Conservation (phyloP, 2,888 invertebrate genomes). For the Neocrepidodera transversa region DNA sequence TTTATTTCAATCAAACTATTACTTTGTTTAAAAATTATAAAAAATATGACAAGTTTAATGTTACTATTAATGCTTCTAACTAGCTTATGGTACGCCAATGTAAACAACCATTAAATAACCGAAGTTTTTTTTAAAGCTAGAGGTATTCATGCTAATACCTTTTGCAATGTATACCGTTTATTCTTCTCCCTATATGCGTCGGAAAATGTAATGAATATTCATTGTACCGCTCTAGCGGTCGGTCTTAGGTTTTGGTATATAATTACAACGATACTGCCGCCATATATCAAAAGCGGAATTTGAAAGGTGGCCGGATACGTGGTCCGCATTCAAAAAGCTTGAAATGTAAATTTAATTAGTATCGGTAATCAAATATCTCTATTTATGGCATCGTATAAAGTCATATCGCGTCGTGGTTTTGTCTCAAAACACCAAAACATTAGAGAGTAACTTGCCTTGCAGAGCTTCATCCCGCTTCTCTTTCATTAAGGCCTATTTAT, state of each 20-base stretch:
- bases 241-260: conserved; percentile 56
- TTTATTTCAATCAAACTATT: no score
- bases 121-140: conserved; percentile 5
- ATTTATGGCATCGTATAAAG: conserved; percentile 46
- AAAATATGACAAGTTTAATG: no score
- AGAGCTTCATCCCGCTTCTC: conserved; percentile 7
- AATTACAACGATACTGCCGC: conserved; percentile 54
- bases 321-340: conserved; percentile 53
- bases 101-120: neutral
- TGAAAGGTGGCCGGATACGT: conserved; percentile 56
- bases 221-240: conserved; percentile 54
- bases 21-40: no score
- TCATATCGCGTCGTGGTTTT: conserved; percentile 30
- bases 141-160: conserved; percentile 14
- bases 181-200: conserved; percentile 40
- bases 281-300: conserved; percentile 57
- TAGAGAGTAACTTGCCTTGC: neutral
- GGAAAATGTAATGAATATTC: conserved; percentile 57
- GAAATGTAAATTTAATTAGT: conserved; percentile 56
- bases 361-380: conserved; percentile 43
- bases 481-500: conserved; percentile 18
- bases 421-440: conserved; percentile 27
- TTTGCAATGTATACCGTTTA: conserved; percentile 27
- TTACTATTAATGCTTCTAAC: no score
- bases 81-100: neutral